A percentile compares a stretch with the other conserved stretches of the same genome.
Evolutionary conservation across 2,113 vertebrate species (phyloP).

Genomic region (Solenodon paradoxus): DNA sequence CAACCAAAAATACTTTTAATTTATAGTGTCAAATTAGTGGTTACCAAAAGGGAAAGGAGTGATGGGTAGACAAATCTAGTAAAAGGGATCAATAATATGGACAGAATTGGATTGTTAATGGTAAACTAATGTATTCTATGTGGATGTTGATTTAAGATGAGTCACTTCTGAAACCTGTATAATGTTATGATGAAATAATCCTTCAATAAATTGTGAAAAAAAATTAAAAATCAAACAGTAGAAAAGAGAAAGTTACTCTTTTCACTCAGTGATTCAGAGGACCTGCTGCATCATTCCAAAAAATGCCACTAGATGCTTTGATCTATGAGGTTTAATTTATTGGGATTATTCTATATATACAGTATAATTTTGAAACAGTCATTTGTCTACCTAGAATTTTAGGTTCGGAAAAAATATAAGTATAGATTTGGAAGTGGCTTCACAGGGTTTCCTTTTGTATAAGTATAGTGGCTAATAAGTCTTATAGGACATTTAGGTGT

Average conservation of each 20-base stretch:
- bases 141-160: too few relatives aligned
- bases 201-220: too few relatives aligned
- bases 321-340: not conserved
- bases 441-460: not conserved
- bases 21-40: too few relatives aligned
- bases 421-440: not conserved
- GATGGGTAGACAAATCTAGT: too few relatives aligned
- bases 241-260: not conserved
- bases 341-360: not conserved
- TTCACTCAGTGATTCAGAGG: not conserved
- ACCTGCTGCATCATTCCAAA: not conserved
- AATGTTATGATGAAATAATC: too few relatives aligned
- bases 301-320: not conserved
- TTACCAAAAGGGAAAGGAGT: too few relatives aligned
- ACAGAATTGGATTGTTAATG: too few relatives aligned
- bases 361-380: not conserved
- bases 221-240: too few relatives aligned
- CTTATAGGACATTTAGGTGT: not conserved
- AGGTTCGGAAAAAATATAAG: not conserved
- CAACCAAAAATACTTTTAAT: too few relatives aligned
- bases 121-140: too few relatives aligned
- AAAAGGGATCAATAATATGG: too few relatives aligned
- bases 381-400: not conserved
- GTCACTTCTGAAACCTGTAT: too few relatives aligned
- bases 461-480: not conserved